Base-by-base conservation (phyloP, 2,888 invertebrate genomes). In the Oxytorus armatus region DNA sequence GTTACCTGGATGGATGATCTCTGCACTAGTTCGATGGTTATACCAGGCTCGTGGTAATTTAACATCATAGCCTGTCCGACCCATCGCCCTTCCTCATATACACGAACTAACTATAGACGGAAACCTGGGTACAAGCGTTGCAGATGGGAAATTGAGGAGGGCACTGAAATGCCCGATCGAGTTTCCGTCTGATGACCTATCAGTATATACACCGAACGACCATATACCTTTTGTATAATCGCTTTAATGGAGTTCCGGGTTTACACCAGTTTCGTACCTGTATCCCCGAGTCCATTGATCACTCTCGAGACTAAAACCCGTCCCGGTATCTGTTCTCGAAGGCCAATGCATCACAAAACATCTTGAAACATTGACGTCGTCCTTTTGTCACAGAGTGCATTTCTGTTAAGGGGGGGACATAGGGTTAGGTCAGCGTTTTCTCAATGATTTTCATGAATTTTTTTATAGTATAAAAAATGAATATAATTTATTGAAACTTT, bases 151-250 rank as follows among this genome's bases (percentile, higher is more conserved):
- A 77, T 77, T 77, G 72, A 51, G 72, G 42, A 42, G 44, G 66
- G 66, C 66, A 72, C 63, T 66, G 66, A 72, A n/a, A 77, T 66
- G 33, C 66, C 72, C 66, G 65, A 66, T 77, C 65, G 72, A 72
- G 59, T 77, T 72, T 77, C 77, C 66, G 72, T 66, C 21, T 33
- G 29, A 51, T 51, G 65, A 42, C 51, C 57, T 14, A 36, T 16
- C 51, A n/a, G n/a, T n/a, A n/a, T n/a, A 7, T 42, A 70, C 70
- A 49, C 36, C 18, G 42, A n/a, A n/a, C n/a, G 63, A 5, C 55
- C 36, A 77, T 65, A n/a, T n/a, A n/a, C 69, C 69, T 57, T 16
- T 57, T 42, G 44, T 77, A n/a, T n/a, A 77, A 77, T 72, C 66
- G 42, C 51, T 77, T 72, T 72, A 77, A 77, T 77, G 66, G 59